These are phyloP conservation scores for Rhysida immarginata DNA, from an alignment of 1,140 invertebrate genomes.

Conservation along the genomic window DNA sequence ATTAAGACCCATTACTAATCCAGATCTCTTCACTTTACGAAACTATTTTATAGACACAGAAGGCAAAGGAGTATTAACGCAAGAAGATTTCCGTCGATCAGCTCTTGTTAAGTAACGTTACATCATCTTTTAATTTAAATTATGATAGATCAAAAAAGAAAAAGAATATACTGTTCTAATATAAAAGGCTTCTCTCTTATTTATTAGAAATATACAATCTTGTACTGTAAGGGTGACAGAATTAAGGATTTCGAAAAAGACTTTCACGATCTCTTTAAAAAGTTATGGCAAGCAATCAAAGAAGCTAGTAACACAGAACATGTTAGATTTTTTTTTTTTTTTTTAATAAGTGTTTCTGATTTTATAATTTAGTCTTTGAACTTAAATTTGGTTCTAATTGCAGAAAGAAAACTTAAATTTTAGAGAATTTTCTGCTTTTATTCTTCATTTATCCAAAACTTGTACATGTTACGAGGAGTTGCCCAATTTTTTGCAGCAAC, in stretches of 20 bases:
- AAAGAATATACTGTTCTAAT: not conserved
- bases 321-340: too few species aligned
- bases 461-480: too few species aligned
- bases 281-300: constrained; percentile 8
- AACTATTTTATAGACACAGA: constrained; percentile 10
- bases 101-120: constrained; percentile 9
- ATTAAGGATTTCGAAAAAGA: constrained; percentile 10
- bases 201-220: constrained; percentile 11
- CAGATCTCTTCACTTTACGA: too few species aligned
- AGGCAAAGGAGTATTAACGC: constrained; percentile 9
- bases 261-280: constrained; percentile 4
- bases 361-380: too few species aligned
- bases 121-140: not conserved
- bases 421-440: too few species aligned
- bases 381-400: too few species aligned
- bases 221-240: constrained; percentile 12
- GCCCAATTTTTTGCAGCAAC: too few species aligned
- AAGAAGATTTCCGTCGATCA: constrained; percentile 10
- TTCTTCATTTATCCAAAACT: too few species aligned
- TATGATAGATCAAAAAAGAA: not conserved
- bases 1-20: too few species aligned
- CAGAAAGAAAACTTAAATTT: too few species aligned
- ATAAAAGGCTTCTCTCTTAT: not conserved
- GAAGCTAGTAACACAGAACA: too few species aligned
- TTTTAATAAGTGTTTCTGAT: too few species aligned